A percentile compares a stretch with the other conserved stretches of the same genome.
Evolutionary conservation across 64 coral and sea anemone genomes (phyloP).

Genomic region (Dendronephthya gigantea): DNA sequence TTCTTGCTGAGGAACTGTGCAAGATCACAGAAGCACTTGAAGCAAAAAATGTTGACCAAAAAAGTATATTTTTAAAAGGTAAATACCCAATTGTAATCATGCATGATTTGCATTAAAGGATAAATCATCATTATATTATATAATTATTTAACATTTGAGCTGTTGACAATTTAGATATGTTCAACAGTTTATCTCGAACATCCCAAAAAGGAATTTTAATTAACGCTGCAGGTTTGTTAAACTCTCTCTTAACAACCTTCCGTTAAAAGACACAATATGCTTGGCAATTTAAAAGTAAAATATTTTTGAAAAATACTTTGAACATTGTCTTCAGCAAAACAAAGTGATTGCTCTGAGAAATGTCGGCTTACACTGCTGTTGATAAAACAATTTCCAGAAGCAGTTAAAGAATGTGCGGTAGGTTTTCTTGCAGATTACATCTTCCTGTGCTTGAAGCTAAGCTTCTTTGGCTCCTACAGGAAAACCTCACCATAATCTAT

Average conservation of each 20-base stretch:
- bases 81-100: background rate
- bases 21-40: slow-evolving; percentile 82
- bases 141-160: background rate
- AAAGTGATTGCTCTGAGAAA: slow-evolving; percentile 91
- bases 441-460: too few relatives aligned
- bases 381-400: slow-evolving; percentile 92
- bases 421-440: background rate
- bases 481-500: too few relatives aligned
- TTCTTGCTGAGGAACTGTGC: slow-evolving; percentile 67
- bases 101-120: too few relatives aligned
- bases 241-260: background rate
- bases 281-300: too few relatives aligned
- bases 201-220: slow-evolving; percentile 81
- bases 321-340: slow-evolving; percentile 41
- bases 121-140: background rate
- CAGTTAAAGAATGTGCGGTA: slow-evolving; percentile 88
- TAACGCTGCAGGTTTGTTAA: slow-evolving; percentile 62
- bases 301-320: background rate
- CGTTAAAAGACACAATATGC: too few relatives aligned
- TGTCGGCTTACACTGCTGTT: slow-evolving; percentile 85
- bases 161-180: slow-evolving; percentile 61
- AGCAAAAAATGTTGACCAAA: slow-evolving; percentile 46
- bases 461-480: too few relatives aligned
- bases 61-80: slow-evolving; percentile 79
- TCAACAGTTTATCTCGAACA: slow-evolving; percentile 70